phyloP scores from a whole-genome alignment of 2,113 vertebrate genomes.

The Paratilapia polleni region DNA sequence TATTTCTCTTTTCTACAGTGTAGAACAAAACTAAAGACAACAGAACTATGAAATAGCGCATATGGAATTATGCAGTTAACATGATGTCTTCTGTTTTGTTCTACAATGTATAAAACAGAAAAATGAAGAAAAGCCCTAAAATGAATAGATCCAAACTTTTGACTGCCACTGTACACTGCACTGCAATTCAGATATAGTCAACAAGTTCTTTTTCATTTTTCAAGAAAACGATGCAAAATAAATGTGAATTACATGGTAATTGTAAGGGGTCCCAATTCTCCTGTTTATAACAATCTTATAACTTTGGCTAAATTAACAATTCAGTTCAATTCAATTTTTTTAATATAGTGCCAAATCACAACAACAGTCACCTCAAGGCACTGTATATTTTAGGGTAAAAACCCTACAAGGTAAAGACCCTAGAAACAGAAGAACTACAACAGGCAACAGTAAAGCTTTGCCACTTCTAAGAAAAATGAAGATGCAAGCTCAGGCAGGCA shows the following conservation, averaged over 20 bases:
- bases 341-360: no score
- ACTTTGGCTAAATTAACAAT: background rate
- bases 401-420: no score
- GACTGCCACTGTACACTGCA: background rate
- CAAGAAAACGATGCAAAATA: background rate
- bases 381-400: no score
- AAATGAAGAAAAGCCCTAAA: background rate
- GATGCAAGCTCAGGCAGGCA: constrained; percentile 35
- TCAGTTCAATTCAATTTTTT: no score
- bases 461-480: background rate
- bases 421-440: background rate
- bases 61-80: background rate
- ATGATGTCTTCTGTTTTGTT: background rate
- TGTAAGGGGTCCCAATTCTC: background rate
- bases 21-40: background rate
- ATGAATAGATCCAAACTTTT: background rate
- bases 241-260: background rate
- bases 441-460: background rate
- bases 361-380: no score
- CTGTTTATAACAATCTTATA: background rate
- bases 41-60: background rate
- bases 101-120: background rate
- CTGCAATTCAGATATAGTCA: no score
- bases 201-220: background rate
- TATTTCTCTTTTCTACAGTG: background rate